phyloP scores from a whole-genome alignment of 2,888 invertebrate genomes.

The Cataglyphis albicans region DNA sequence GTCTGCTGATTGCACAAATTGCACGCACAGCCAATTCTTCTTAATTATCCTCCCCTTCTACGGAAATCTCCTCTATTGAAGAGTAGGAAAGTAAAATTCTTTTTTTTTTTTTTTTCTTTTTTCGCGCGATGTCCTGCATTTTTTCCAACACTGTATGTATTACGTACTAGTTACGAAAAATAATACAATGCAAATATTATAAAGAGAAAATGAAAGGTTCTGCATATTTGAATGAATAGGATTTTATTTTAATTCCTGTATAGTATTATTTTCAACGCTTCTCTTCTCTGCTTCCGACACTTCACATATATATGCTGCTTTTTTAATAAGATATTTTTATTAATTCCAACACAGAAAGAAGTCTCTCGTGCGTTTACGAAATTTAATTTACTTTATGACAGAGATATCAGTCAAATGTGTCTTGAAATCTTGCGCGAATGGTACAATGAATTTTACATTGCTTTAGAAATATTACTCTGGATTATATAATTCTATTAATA shows the following conservation, averaged over 20 bases:
- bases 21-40: slow-evolving; percentile 29
- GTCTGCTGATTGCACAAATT: slow-evolving; percentile 22
- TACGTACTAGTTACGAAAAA: background rate
- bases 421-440: background rate
- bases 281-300: background rate
- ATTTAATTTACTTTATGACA: slow-evolving; percentile 42
- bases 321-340: slow-evolving; percentile 32
- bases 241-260: slow-evolving; percentile 34
- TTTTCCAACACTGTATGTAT: background rate
- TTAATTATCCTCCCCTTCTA: slow-evolving; percentile 17
- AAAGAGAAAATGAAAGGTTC: slow-evolving; percentile 11
- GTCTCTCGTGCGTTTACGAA: slow-evolving; percentile 10
- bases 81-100: slow-evolving; percentile 34
- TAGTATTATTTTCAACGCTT: slow-evolving; percentile 34
- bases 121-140: background rate
- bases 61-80: slow-evolving; percentile 13
- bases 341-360: slow-evolving; percentile 17
- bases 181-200: slow-evolving; percentile 16
- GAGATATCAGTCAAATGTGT: slow-evolving; percentile 11
- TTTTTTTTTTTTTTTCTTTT: background rate
- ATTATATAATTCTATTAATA: slow-evolving; percentile 23
- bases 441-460: background rate
- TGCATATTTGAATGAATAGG: slow-evolving; percentile 45
- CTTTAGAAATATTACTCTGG: background rate
- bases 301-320: background rate